Evolutionary conservation across 2,888 invertebrate species (phyloP), one percentile per base, ranked within the genome.

Genomic region (Campopleginae sp.): DNA sequence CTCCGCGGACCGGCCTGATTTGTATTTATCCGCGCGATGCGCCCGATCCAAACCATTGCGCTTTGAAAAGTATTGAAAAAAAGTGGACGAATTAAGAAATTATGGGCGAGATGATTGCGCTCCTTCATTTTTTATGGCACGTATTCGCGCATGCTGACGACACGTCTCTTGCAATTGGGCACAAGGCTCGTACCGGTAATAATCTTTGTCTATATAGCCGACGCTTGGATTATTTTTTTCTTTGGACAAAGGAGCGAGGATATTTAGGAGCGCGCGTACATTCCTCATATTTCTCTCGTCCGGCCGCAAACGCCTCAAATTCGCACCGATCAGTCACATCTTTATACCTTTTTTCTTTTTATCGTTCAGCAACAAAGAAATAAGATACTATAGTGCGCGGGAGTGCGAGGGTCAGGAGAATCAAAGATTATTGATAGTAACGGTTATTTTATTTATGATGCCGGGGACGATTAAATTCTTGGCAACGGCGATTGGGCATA

Each of bases 401-500:
- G 10, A 38, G 38, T 33, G 33, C 5, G 10, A 38, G 23, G 27
- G 14, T 7, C 17, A 61, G 27, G 23, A 81, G 70, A 42, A 81
- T 46, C 54, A 66, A 66, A 82, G 75, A 84, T 82, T 80, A 82
- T 85, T 61, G 77, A 70, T 79, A 54, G 71, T 85, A 85, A 85
- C 85, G 85, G 63, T 66, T 51, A 65, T 80, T 80, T 65, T 74
- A 65, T 72, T 63, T 51, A 54, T 58, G 38, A 54, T 58, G 38
- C 70, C 74, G 75, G 66, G 75, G 66, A 46, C 80, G 85, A 72
- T 80, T 58, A 80, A 83, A 86, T 86, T 80, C 86, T 86, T 86
- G 86, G 86, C 86, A 86, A 83, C 27, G 86, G 38, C 76, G 68
- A 86, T 80, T 83, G 72, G 76, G 70, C 74, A 19, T 77, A 33